Base-by-base conservation (phyloP, 2,113 vertebrate genomes). In the Hemichromis elongatus region DNA sequence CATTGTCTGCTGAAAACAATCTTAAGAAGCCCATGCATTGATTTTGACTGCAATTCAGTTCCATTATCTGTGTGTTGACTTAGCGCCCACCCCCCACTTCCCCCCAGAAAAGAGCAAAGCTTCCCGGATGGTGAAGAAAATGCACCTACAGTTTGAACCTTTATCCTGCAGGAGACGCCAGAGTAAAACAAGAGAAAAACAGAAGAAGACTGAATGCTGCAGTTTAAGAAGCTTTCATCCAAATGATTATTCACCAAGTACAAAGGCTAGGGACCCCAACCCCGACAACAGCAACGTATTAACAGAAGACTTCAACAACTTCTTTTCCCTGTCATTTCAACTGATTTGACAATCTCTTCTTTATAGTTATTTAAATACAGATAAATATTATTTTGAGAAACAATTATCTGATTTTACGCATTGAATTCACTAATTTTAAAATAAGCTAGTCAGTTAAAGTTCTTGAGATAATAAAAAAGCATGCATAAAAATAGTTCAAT, bases 201-300 rank as follows among this genome's bases (percentile, higher is more conserved):
- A 52, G 50, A 52, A 52, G 50, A 52, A 52, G 19, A 2, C 53
- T 24, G n/a, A 24, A 54, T 54, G n/a, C 53, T 3, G 53, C 0
- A 54, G 10, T 12, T 21, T n/a, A 54, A 21, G 52, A 19, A 10
- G 0, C n/a, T 54, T 3, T 0, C 9, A 54, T 12, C n/a, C 19
- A 54, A 54, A 54, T 54, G n/a, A 6, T 54, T 54, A 54, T 21
- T 54, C n/a, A 54, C 18, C 50, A 52, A 0, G 18, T 52, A 18
- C 50, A n/a, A 52, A 52, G 50, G 50, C 8, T 18, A 52, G 50
- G 50, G 50, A 52, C 50, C 50, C 50, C 50, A 3, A n/a, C 0
- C 18, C 18, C n/a, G 50, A 52, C 50, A 52, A 52, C 50, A 52
- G 50, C 50, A 8, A 52, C 50, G 9, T 5, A 52, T 18, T 52